These are phyloP conservation scores for Tenthredo mesomela DNA, from an alignment of 2,888 invertebrate genomes.

Conservation along the genomic window DNA sequence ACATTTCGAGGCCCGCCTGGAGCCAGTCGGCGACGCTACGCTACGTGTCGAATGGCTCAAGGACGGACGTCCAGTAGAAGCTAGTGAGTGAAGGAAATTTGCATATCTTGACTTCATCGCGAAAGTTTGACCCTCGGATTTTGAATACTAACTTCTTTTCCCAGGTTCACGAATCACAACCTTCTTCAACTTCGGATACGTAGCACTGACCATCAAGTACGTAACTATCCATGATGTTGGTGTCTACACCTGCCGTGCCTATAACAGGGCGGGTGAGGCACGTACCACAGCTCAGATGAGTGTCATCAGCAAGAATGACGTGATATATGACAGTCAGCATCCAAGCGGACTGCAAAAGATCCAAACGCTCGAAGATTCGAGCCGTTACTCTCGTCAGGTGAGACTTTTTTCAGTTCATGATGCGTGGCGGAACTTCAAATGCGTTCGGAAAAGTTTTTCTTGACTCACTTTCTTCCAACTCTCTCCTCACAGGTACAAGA, in stretches of 20 bases:
- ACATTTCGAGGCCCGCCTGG: conserved; percentile 96
- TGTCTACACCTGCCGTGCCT: conserved; percentile 92
- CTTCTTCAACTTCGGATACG: conserved; percentile 97
- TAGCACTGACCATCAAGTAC: conserved; percentile 95
- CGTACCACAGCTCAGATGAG: conserved; percentile 90
- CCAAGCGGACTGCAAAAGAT: conserved; percentile 95
- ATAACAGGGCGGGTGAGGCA: conserved; percentile 92
- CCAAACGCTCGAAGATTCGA: conserved; percentile 92
- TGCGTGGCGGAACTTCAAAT: not conserved
- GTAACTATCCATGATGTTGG: conserved; percentile 95
- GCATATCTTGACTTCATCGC: not conserved
- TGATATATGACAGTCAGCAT: conserved; percentile 94
- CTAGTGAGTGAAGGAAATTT: conserved; percentile 80
- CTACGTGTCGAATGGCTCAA: conserved; percentile 96
- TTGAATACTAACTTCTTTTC: not conserved
- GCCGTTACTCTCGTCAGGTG: conserved; percentile 82
- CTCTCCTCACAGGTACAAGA: conserved; percentile 80
- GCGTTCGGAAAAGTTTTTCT: not conserved
- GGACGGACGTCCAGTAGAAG: conserved; percentile 94
- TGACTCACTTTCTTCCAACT: not conserved
- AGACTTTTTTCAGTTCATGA: not conserved
- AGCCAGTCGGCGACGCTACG: conserved; percentile 94
- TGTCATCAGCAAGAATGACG: conserved; percentile 91
- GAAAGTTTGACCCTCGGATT: not conserved
- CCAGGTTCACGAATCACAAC: conserved; percentile 91